Evolutionary conservation across 2,113 vertebrate genomes (phyloP).

Genomic region (Atrichornis clamosus): DNA sequence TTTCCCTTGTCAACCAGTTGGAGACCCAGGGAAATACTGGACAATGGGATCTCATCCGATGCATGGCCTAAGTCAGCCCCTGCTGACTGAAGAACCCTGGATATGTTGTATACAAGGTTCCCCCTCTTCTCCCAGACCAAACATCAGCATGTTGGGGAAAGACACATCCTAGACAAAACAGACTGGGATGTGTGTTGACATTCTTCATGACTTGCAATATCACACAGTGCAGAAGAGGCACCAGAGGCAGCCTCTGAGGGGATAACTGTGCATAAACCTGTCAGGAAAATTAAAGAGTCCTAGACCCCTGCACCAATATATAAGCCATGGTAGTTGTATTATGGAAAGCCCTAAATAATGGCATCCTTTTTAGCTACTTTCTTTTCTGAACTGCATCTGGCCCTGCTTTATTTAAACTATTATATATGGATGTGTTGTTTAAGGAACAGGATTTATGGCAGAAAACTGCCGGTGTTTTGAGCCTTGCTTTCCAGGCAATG

Average conservation of each 20-base stretch:
- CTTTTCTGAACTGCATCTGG: conserved; percentile 37
- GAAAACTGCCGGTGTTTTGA: conserved; percentile 26
- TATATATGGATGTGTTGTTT: conserved; percentile 47
- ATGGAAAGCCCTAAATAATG: conserved; percentile 16
- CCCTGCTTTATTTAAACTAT: conserved; percentile 39
- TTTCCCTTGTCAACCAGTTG: background rate
- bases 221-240: background rate
- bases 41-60: background rate
- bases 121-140: background rate
- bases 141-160: background rate
- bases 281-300: conserved; percentile 42
- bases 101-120: background rate
- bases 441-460: conserved; percentile 49
- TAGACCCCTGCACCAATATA: background rate
- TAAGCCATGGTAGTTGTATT: background rate
- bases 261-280: conserved; percentile 33
- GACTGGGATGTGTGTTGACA: background rate
- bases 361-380: conserved; percentile 14
- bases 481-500: conserved; percentile 26
- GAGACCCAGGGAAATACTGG: background rate
- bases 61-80: background rate
- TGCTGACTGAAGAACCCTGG: background rate
- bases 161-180: background rate
- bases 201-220: background rate
- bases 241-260: background rate